phyloP scores from a whole-genome alignment of 2,113 vertebrate species.

The Sitta europaea region DNA sequence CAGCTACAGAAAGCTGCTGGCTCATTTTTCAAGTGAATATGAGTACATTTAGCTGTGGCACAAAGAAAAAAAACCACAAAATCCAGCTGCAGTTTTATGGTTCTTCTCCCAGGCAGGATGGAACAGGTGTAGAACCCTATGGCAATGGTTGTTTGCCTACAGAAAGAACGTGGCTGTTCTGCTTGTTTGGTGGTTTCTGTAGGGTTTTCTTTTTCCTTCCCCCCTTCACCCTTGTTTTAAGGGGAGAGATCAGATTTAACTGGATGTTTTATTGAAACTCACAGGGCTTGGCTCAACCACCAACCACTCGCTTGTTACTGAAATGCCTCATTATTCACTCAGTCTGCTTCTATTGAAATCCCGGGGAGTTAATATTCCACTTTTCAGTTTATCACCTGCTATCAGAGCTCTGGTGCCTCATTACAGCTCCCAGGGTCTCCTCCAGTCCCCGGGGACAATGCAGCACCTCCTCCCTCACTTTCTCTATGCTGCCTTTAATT shows the following conservation, averaged over 20 bases:
- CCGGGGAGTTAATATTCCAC: background rate
- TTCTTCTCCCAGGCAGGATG: background rate
- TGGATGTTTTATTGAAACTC: background rate
- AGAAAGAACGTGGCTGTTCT: background rate
- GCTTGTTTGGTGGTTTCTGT: background rate
- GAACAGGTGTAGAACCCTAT: background rate
- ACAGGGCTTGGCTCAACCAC: background rate
- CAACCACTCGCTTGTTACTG: background rate
- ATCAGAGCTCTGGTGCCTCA: background rate
- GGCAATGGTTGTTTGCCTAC: background rate
- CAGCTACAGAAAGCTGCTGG: background rate
- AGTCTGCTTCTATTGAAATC: background rate
- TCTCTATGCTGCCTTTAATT: background rate
- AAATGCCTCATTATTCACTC: conserved; percentile 2
- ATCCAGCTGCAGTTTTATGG: background rate
- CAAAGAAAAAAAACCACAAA: background rate
- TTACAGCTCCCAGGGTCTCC: background rate
- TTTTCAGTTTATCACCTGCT: background rate
- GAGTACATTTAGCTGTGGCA: background rate
- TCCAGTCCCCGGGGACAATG: background rate
- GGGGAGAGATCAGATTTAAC: background rate
- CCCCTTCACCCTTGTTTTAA: background rate
- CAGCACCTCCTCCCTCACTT: background rate
- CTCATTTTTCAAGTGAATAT: background rate
- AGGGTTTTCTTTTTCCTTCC: background rate